Base-by-base conservation (phyloP, 2,888 invertebrate genomes). In the Lapara coniferarum region DNA sequence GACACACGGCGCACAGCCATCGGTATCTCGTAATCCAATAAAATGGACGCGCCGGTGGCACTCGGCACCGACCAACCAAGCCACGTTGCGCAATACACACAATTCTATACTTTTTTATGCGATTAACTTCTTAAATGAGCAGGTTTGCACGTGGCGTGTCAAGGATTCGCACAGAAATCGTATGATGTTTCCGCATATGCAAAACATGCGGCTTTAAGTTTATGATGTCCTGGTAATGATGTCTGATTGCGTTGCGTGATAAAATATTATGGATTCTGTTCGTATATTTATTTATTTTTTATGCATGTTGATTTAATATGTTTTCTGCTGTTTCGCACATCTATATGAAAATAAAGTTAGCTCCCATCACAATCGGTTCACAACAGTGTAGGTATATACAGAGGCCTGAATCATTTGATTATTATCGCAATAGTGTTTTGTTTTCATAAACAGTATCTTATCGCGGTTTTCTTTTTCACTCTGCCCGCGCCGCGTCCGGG, bases 1-100 rank as follows among this genome's bases (percentile, higher is more conserved):
- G 72, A 76, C 76, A 77, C 78, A 78, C 77, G 80, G 77, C 81
- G 76, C 74, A 49, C 49, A 49, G 46, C 13, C 49, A 75, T 77
- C 78, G 81, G 72, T 75, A 72, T 77, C 77, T 73, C 71, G 79
- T 86, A 86, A 87, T 86, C 81, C 79, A 85, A 85, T 86, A 85
- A 85, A 77, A 78, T 78, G 77, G 78, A 78, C 70, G 73, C 70
- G 73, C 71, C 70, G 55, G 44, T n/a, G 46, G 46, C 46, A 56
- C 30, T 13, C 14, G 10, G 7, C 16, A 19, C 14, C 14, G 30
- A 66, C 19, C 5, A 13, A 52, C 10, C 78, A 71, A 58, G 71
- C 14, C 19, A 6, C n/a, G 68, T 68, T 68, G 58, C 68, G 37
- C 16, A 68, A 52, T 63, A 49, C 63, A 46, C 63, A 49, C 71